phyloP scores from a whole-genome alignment of 2,113 vertebrate species.

The Silurus glanis region DNA sequence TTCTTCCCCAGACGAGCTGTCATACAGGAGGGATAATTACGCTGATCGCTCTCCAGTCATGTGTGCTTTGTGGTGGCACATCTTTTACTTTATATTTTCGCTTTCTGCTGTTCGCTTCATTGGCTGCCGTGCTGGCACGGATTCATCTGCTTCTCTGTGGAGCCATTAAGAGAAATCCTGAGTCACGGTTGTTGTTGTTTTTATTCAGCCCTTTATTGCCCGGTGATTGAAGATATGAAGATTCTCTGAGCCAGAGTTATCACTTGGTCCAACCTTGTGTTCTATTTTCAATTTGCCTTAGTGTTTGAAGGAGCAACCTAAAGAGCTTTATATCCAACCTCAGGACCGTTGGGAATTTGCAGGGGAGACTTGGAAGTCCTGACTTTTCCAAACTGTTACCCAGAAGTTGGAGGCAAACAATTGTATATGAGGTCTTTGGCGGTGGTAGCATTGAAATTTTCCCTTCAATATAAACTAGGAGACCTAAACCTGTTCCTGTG shows the following conservation, averaged over 20 bases:
- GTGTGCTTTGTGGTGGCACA: not conserved
- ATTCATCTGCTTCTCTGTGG: not conserved
- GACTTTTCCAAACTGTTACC: no score
- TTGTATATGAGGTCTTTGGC: no score
- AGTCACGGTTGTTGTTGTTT: not conserved
- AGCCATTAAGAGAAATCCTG: not conserved
- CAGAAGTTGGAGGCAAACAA: no score
- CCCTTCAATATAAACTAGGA: no score
- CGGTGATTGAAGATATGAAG: not conserved
- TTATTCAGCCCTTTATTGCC: not conserved
- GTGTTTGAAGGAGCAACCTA: not conserved
- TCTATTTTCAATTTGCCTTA: not conserved
- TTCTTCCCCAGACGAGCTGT: not conserved
- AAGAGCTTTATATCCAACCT: not conserved
- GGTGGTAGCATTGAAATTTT: no score
- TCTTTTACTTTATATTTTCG: slow-evolving; percentile 16
- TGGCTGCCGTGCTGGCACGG: not conserved
- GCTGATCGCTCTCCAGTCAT: slow-evolving; percentile 10
- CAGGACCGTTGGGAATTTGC: not conserved
- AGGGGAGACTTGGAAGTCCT: not conserved
- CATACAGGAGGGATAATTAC: slow-evolving; percentile 9
- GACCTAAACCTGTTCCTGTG: no score
- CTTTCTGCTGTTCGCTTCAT: not conserved
- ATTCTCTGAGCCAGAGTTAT: not conserved
- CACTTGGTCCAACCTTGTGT: not conserved